Conservation (phyloP, 2,797 vertebrate species). For the Bryconaethiops microstoma region DNA sequence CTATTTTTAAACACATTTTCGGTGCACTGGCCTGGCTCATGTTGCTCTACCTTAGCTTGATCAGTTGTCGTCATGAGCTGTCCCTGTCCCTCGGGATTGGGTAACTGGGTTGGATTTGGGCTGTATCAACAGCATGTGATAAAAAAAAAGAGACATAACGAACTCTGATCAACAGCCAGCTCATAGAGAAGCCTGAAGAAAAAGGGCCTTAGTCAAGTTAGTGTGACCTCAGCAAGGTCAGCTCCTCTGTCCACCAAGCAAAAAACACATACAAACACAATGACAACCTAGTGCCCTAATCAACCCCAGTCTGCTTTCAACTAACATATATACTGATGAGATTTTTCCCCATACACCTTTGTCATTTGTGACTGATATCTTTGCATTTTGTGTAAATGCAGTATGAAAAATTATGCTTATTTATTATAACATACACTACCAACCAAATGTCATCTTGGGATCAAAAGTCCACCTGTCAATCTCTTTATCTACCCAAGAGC, state of each 20-base stretch:
- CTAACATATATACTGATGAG: too few relatives aligned
- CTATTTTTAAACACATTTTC: conserved; percentile 81
- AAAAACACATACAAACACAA: conserved; percentile 4
- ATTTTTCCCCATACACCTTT: too few relatives aligned
- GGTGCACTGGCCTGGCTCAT: conserved; percentile 65
- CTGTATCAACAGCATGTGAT: conserved; percentile 24
- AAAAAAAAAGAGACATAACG: conserved; percentile 16
- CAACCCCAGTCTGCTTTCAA: too few relatives aligned
- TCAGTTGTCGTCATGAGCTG: conserved; percentile 19
- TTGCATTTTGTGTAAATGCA: too few relatives aligned
- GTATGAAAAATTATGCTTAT: too few relatives aligned
- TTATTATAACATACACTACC: not conserved
- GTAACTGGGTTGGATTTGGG: conserved; percentile 27
- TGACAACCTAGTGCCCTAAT: too few relatives aligned
- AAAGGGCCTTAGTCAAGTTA: not conserved
- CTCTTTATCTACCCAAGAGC: not conserved
- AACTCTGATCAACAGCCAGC: not conserved
- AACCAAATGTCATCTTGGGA: not conserved
- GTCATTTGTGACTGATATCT: too few relatives aligned
- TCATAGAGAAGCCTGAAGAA: conserved; percentile 6
- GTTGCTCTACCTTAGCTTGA: conserved; percentile 59
- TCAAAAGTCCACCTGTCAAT: not conserved
- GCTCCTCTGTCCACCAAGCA: not conserved
- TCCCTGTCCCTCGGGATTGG: conserved; percentile 24
- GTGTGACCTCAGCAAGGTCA: conserved; percentile 50